phyloP scores from a whole-genome alignment of 2,797 vertebrate genomes.

The Anableps anableps region DNA sequence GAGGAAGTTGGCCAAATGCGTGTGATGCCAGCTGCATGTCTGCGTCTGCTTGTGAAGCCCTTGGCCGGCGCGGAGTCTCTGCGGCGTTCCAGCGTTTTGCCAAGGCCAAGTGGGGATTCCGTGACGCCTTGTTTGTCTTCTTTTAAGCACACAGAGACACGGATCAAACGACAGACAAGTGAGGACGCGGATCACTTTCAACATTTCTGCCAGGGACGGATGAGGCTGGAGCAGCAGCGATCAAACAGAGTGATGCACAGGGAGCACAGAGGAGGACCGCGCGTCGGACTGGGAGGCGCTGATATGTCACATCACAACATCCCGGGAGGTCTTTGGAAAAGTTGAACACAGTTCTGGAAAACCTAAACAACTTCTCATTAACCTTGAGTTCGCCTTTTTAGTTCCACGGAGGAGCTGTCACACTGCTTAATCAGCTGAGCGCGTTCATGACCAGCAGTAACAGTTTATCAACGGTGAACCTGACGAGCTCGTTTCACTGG shows the following conservation, averaged over 20 bases:
- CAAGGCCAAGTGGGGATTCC: conserved; percentile 59
- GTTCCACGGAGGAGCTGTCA: neutral
- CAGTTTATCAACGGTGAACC: neutral
- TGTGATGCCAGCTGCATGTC: conserved; percentile 50
- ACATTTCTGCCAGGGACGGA: conserved; percentile 48
- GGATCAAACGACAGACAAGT: conserved; percentile 62
- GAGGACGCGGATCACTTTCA: conserved; percentile 56
- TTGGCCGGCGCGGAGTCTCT: conserved; percentile 59
- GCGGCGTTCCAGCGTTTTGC: conserved; percentile 55
- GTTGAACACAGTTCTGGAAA: neutral
- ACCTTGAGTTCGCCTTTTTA: neutral
- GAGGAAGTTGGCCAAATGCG: conserved; percentile 42
- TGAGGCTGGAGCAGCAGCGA: conserved; percentile 28
- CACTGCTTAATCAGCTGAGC: neutral
- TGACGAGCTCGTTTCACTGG: neutral
- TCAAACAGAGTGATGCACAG: conserved; percentile 46
- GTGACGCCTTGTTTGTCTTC: conserved; percentile 61
- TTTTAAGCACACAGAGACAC: conserved; percentile 47
- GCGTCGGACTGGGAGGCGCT: conserved; percentile 11
- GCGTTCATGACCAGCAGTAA: neutral
- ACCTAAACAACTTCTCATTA: neutral
- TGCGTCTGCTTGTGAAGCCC: conserved; percentile 33
- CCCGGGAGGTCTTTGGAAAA: neutral
- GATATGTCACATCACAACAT: neutral
- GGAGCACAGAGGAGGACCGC: neutral